Evolutionary conservation across 37 sponge, comb jelly and placozoan species (phyloP).

Genomic region (Diacarnus erythraeanus): DNA sequence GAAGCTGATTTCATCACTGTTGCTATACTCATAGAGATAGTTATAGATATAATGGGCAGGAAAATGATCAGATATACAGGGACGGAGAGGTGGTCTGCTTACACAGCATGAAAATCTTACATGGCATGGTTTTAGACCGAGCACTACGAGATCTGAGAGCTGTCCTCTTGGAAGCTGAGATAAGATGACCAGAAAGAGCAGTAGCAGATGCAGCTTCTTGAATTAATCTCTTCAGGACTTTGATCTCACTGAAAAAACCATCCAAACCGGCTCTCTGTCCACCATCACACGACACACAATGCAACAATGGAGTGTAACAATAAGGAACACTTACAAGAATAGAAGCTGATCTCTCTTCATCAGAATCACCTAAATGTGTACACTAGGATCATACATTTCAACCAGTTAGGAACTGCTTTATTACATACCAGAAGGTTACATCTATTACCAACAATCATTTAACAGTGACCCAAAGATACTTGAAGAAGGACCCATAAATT

Average conservation of each 20-base stretch:
- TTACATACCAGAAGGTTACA: too few relatives aligned
- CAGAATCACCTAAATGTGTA: neutral
- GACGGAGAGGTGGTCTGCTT: too few relatives aligned
- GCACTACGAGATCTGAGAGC: neutral
- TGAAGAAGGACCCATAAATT: too few relatives aligned
- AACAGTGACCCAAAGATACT: too few relatives aligned
- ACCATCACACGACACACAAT: neutral
- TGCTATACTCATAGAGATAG: neutral
- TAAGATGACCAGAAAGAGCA: neutral
- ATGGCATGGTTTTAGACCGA: slow-evolving; percentile 2
- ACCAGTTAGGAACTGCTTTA: too few relatives aligned
- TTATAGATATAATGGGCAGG: too few relatives aligned
- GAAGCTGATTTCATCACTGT: too few relatives aligned
- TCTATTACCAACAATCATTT: neutral
- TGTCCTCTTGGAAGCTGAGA: neutral
- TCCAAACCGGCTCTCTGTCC: slow-evolving; percentile 12
- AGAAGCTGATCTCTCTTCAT: neutral
- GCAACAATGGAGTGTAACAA: neutral
- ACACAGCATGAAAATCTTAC: neutral
- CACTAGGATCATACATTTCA: neutral
- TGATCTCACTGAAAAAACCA: slow-evolving; percentile 2
- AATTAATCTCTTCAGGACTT: slow-evolving; percentile 9
- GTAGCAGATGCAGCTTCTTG: slow-evolving; percentile 5
- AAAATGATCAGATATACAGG: too few relatives aligned
- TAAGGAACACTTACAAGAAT: neutral